phyloP scores from a whole-genome alignment of 2,113 vertebrate species.

The Hemichromis elongatus region DNA sequence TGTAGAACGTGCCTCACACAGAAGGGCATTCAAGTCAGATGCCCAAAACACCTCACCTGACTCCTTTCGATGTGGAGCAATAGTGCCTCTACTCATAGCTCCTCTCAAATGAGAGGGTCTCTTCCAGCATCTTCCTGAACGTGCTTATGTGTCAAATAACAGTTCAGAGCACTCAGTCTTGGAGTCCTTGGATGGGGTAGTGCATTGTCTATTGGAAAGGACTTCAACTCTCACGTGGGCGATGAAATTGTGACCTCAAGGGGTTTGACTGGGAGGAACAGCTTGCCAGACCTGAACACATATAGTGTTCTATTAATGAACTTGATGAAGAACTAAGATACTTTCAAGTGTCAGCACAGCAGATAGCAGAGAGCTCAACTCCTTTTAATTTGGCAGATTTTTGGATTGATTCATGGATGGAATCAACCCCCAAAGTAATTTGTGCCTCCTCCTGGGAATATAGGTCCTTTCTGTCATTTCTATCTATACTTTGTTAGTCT shows the following conservation, averaged over 20 bases:
- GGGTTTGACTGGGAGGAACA: background rate
- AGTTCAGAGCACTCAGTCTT: no score
- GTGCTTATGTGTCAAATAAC: no score
- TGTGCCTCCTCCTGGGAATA: background rate
- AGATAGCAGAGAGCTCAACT: background rate
- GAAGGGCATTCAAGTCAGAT: background rate
- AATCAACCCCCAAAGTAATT: background rate
- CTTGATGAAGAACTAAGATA: rapidly evolving
- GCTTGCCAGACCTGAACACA: background rate
- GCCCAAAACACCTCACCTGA: background rate
- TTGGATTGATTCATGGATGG: background rate
- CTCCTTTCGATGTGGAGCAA: background rate
- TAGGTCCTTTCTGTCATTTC: background rate
- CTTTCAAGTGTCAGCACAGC: background rate
- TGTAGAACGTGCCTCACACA: background rate
- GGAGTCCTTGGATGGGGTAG: no score
- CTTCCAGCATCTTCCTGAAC: no score
- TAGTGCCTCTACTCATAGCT: background rate
- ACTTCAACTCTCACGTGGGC: background rate
- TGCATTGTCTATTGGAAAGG: background rate
- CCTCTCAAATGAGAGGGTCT: no score
- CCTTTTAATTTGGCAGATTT: background rate
- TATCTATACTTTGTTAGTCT: background rate
- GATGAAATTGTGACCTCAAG: background rate
- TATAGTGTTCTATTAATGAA: background rate